Base-by-base conservation (phyloP, 2,888 invertebrate genomes). In the Epinotia ramella region DNA sequence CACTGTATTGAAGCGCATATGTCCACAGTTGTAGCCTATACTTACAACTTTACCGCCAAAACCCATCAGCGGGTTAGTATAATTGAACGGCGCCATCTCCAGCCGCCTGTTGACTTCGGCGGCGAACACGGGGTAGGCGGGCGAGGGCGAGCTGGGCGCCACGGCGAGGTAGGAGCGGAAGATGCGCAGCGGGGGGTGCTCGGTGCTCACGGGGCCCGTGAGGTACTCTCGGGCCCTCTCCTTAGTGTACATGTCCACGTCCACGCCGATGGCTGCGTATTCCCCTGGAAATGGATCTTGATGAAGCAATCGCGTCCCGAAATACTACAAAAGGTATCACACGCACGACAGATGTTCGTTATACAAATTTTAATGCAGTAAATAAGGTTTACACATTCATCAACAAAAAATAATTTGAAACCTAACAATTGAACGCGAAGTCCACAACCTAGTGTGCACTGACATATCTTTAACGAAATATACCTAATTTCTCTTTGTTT, bases 211-310 rank as follows among this genome's bases (percentile, higher is more conserved):
- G 3, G 97, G 95, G 13, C 97, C 98, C 69, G 96, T 95, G 33
- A 98, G 94, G 90, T 98, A 98, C 80, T 97, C 96, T 66, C 96
- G 95, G 0, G 98, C 98, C 76, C 96, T 96, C 28, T 95, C 95
- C 2, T 96, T 92, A 84, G 98, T 97, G 90, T 98, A 99, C 83
- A 98, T 97, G 81, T 98, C 98, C 16, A 98, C 96, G 85, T 98
- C 97, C 7, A 99, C 97, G 6, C 99, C 99, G 28, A 99, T 97
- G 1, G 98, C 98, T 87, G 98, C 98, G 87, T 99, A 99, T 87
- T 98, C 98, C n/a, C 98, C 98, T 97, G 89, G 49, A 83, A 78
- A 73, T 0, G 12, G 5, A 3, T 16, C 18, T 13, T 40, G 7
- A 9, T 71, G 53, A 18, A 33, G 13, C 16, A 62, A 33, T 2